Evolutionary conservation across 2,888 invertebrate genomes (phyloP).

Genomic region (Odontocolon sp.): DNA sequence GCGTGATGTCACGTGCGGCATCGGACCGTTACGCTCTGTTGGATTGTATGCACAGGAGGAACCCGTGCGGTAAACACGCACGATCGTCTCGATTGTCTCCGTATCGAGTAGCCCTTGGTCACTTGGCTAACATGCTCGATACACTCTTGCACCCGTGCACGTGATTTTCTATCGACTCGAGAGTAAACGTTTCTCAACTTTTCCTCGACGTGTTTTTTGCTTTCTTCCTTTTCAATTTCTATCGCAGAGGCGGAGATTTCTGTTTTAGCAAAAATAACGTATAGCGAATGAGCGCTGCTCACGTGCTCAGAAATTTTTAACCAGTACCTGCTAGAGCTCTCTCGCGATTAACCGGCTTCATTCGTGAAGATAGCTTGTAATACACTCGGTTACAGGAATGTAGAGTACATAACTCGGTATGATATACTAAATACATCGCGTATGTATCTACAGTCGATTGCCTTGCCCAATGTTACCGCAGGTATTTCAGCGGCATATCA

Average conservation of each 20-base stretch:
- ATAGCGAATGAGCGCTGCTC: neutral
- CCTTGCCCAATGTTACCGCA: neutral
- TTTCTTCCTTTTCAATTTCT: neutral
- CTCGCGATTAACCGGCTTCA: neutral
- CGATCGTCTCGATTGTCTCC: conserved; percentile 67
- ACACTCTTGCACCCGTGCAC: conserved; percentile 34
- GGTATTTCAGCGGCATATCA: neutral
- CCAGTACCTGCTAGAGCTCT: neutral
- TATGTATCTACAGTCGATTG: neutral
- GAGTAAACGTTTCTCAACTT: neutral
- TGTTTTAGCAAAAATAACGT: neutral
- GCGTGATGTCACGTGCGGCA: conserved; percentile 70
- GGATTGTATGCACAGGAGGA: conserved; percentile 63
- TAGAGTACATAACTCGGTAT: neutral
- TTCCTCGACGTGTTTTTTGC: neutral
- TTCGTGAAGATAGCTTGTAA: neutral
- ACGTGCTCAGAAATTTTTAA: neutral
- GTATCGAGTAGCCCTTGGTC: conserved; percentile 66
- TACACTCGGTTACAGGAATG: neutral
- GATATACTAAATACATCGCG: neutral
- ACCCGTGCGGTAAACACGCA: no score
- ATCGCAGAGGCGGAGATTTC: no score
- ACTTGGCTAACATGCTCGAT: conserved; percentile 56
- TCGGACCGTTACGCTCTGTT: conserved; percentile 67
- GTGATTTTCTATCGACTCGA: conserved; percentile 11